Conservation (phyloP, 37 sponge, comb jelly and placozoan genomes). For the Aplysina aerophoba region DNA sequence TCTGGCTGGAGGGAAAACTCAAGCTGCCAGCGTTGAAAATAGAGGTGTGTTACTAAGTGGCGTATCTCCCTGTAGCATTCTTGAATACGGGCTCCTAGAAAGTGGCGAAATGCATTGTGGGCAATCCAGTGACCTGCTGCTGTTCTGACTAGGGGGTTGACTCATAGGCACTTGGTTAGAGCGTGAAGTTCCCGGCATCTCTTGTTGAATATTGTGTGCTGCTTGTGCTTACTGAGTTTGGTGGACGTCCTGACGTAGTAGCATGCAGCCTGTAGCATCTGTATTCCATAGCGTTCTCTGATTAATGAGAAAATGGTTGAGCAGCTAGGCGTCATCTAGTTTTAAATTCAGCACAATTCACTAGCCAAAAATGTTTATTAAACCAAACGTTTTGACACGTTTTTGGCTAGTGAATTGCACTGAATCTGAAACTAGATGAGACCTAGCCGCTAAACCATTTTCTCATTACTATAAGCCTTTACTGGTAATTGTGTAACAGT, state of each 20-base stretch:
- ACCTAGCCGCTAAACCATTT: too few species aligned
- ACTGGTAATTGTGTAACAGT: too few species aligned
- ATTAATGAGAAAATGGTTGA: too few species aligned
- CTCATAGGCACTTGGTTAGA: background rate
- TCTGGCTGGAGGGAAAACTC: too few species aligned
- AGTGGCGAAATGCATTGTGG: background rate
- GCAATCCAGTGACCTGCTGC: background rate
- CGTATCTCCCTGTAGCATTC: background rate
- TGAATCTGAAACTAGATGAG: too few species aligned
- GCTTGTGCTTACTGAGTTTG: background rate
- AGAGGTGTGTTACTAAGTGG: background rate
- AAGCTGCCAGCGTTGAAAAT: too few species aligned
- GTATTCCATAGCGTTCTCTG: background rate
- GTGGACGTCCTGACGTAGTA: background rate
- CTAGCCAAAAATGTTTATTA: too few species aligned
- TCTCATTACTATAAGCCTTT: too few species aligned
- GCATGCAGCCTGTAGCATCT: background rate
- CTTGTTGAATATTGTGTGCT: background rate
- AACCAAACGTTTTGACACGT: too few species aligned
- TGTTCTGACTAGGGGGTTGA: background rate
- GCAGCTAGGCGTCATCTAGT: background rate
- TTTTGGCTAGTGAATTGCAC: too few species aligned
- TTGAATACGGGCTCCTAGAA: background rate
- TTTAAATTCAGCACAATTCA: too few species aligned
- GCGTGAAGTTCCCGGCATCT: background rate